These are phyloP conservation scores for Hypena proboscidalis DNA, from an alignment of 2,888 invertebrate species.

Conservation along the genomic window DNA sequence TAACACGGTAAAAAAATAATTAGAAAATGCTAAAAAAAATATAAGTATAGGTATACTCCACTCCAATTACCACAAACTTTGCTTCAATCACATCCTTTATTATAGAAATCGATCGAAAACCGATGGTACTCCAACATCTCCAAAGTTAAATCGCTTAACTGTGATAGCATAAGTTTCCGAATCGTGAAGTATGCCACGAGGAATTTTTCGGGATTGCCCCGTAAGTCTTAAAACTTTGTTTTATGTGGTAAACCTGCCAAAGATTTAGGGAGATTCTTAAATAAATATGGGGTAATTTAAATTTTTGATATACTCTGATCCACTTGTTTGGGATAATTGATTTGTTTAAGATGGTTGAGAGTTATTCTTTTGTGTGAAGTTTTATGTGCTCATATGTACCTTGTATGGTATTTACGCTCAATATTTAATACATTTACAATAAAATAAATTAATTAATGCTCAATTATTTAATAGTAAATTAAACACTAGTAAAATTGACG, in stretches of 20 bases:
- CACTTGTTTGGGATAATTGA: not conserved
- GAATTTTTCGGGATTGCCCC: slow-evolving; percentile 31
- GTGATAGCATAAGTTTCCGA: slow-evolving; percentile 39
- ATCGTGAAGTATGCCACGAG: slow-evolving; percentile 35
- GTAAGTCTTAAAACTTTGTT: slow-evolving; percentile 39
- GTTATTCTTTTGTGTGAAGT: too few relatives aligned
- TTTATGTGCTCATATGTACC: too few relatives aligned
- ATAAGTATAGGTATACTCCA: too few relatives aligned
- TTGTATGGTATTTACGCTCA: too few relatives aligned
- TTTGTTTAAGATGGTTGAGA: slow-evolving; percentile 1
- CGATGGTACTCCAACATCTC: slow-evolving; percentile 17
- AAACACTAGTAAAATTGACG: too few relatives aligned
- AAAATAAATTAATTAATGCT: too few relatives aligned
- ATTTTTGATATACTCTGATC: slow-evolving; percentile 9
- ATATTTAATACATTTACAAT: too few relatives aligned
- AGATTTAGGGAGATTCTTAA: slow-evolving; percentile 27
- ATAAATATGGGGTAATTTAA: slow-evolving; percentile 32
- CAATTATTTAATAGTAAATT: too few relatives aligned
- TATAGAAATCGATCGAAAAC: slow-evolving; percentile 9
- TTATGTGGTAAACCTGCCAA: slow-evolving; percentile 33
- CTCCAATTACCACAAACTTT: too few relatives aligned
- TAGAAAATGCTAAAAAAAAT: too few relatives aligned
- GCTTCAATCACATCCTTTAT: too few relatives aligned
- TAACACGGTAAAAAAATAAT: too few relatives aligned
- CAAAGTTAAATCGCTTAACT: slow-evolving; percentile 36